A percentile compares a stretch with the other conserved stretches of the same genome.
These are phyloP conservation scores for Drosophila mulleri DNA, from an alignment of 2,888 invertebrate genomes.

Conservation along the genomic window DNA sequence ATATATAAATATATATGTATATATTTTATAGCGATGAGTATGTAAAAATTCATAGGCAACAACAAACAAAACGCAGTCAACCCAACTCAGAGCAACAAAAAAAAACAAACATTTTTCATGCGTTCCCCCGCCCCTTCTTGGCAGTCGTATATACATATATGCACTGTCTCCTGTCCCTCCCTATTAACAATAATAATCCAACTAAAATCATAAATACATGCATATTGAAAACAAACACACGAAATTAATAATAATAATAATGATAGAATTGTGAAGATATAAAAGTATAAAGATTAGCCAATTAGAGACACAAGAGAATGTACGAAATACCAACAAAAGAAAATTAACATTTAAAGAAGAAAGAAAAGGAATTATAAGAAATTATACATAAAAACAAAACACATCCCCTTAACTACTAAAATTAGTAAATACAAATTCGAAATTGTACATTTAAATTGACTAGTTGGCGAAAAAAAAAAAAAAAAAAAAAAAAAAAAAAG, in stretches of 20 bases:
- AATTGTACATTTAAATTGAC: constrained; percentile 72
- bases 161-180: constrained; percentile 15
- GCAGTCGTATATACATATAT: constrained; percentile 9
- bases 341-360: constrained; percentile 36
- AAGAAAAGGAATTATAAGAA: constrained; percentile 55
- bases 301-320: constrained; percentile 71
- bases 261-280: constrained; percentile 66
- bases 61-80: constrained; percentile 50
- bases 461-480: constrained; percentile 24
- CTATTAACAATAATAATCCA: constrained; percentile 27
- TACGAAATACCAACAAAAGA: constrained; percentile 52
- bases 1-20: constrained; percentile 32
- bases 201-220: constrained; percentile 48
- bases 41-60: constrained; percentile 64
- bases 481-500: constrained; percentile 13
- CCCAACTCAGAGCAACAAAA: constrained; percentile 42
- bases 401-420: constrained; percentile 70
- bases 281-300: constrained; percentile 76
- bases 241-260: constrained; percentile 32
- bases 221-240: constrained; percentile 44
- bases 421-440: constrained; percentile 78
- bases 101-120: constrained; percentile 53
- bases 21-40: constrained; percentile 65
- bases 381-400: constrained; percentile 63
- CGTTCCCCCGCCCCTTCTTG: constrained; percentile 30